Conservation (phyloP, 2,113 vertebrate genomes). For the Terrapene triunguis region DNA sequence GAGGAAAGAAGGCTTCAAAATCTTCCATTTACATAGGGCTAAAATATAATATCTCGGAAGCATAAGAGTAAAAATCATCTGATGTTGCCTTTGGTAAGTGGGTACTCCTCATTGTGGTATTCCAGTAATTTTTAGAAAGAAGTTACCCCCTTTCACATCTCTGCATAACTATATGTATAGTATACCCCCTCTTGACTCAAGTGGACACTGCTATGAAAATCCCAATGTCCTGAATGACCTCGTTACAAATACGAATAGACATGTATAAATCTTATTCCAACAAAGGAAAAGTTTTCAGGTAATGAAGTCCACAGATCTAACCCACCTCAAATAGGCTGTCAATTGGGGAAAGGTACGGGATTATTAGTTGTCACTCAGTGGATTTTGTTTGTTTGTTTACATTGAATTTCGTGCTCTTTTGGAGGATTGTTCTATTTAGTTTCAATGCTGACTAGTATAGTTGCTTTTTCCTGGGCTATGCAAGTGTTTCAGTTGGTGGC, state of each 20-base stretch:
- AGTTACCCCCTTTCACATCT: background rate
- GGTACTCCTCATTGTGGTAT: no score
- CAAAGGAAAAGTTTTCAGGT: background rate
- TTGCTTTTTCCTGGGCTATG: background rate
- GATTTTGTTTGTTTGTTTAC: background rate
- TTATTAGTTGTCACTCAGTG: background rate
- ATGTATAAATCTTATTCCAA: no score
- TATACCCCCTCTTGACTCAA: background rate
- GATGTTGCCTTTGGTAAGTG: no score
- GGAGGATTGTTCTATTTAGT: background rate
- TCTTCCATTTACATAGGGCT: rapidly evolving
- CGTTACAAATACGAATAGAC: background rate
- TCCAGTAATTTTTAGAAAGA: no score
- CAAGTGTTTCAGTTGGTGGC: background rate
- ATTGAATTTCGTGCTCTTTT: background rate
- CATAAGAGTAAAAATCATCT: background rate
- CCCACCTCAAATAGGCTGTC: background rate
- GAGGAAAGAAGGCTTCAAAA: background rate
- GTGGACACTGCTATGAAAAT: background rate
- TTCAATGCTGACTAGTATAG: background rate
- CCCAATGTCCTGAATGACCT: background rate
- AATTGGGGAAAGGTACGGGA: background rate
- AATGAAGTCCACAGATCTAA: background rate
- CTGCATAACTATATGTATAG: background rate
- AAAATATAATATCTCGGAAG: background rate